These are phyloP conservation scores for Agrochola macilenta DNA, from an alignment of 2,888 invertebrate species.

Conservation along the genomic window DNA sequence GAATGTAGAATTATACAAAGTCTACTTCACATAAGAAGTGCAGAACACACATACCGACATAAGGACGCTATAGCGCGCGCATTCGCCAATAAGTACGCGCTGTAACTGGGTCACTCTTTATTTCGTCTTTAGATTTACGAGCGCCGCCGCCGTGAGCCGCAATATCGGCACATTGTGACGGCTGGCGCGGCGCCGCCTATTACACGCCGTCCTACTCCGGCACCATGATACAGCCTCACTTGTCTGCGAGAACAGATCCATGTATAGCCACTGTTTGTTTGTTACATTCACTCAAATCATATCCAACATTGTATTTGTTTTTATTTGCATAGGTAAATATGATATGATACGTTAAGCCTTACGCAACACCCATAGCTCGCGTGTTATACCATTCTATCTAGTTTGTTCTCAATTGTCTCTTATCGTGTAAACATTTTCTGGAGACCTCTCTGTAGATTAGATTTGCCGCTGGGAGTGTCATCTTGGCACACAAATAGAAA, in stretches of 20 bases:
- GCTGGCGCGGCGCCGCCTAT: constrained; percentile 20
- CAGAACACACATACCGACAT: neutral
- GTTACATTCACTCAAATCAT: neutral
- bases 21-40: neutral
- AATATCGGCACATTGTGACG: constrained; percentile 37
- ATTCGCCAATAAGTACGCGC: constrained; percentile 16
- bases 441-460: constrained; percentile 22
- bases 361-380: neutral
- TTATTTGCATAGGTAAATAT: neutral
- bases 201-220: neutral
- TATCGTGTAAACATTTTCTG: constrained; percentile 23
- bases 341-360: constrained; percentile 2
- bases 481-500: constrained; percentile 36
- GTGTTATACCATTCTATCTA: neutral
- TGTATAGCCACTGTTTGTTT: neutral
- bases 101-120: constrained; percentile 52
- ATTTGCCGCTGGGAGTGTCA: constrained; percentile 19
- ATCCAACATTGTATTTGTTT: constrained; percentile 1
- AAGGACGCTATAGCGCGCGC: neutral
- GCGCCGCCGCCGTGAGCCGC: constrained; percentile 25
- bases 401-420: constrained; percentile 23
- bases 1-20: neutral
- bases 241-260: neutral
- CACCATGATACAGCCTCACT: constrained; percentile 8
- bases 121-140: constrained; percentile 51